A percentile compares a stretch with the other conserved stretches of the same genome.
These are phyloP conservation scores for Watsonalla cultraria DNA, from an alignment of 2,888 invertebrate genomes.

Conservation along the genomic window DNA sequence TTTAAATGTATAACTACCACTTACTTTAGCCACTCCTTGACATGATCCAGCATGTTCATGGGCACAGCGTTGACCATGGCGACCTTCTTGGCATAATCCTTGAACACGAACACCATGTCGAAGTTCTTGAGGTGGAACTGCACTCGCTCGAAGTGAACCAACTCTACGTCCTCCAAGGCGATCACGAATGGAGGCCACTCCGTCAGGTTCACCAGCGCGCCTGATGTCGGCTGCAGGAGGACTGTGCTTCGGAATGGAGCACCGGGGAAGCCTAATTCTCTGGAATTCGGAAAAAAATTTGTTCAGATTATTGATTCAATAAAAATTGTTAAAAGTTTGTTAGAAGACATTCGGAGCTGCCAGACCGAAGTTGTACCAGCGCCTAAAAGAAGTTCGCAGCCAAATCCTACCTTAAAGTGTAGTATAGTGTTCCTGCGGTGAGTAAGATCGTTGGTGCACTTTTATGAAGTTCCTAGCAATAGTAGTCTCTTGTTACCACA, in stretches of 20 bases:
- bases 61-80: conserved; percentile 99
- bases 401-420: too few relatives aligned
- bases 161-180: conserved; percentile 96
- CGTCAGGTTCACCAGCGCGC: conserved; percentile 97
- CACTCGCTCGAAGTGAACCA: conserved; percentile 99
- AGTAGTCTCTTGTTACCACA: too few relatives aligned
- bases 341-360: too few relatives aligned
- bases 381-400: too few relatives aligned
- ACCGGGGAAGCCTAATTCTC: conserved; percentile 98
- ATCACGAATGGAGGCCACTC: conserved; percentile 99
- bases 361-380: too few relatives aligned
- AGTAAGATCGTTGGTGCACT: too few relatives aligned
- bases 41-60: conserved; percentile 99
- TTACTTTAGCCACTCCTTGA: conserved; percentile 99
- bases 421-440: too few relatives aligned
- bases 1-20: conserved; percentile 42
- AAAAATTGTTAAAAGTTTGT: too few relatives aligned
- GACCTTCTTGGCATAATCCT: conserved; percentile 96
- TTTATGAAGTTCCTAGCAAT: too few relatives aligned
- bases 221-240: conserved; percentile 96
- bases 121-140: conserved; percentile 99
- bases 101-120: conserved; percentile 99
- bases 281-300: conserved; percentile 20
- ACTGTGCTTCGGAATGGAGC: conserved; percentile 98
- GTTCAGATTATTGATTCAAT: background rate